phyloP scores from a whole-genome alignment of 1,140 invertebrate species.

The Bemisia tabaci region DNA sequence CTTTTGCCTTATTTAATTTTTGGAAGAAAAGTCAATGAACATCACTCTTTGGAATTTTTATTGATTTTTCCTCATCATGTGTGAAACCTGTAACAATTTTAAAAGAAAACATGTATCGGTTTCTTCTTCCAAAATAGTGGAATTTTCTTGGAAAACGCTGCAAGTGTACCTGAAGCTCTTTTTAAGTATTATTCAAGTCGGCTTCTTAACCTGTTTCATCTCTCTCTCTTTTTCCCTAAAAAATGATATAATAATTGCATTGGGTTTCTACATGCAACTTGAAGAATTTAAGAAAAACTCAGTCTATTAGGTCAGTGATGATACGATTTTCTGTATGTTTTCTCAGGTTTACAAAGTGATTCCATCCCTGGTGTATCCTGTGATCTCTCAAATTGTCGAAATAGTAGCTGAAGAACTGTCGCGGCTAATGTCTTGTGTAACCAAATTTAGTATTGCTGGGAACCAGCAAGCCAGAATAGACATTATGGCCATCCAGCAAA shows the following conservation, averaged over 20 bases:
- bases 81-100: too few species aligned
- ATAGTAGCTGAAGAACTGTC: slow-evolving; percentile 82
- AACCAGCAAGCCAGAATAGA: slow-evolving; percentile 52
- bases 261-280: neutral
- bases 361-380: slow-evolving; percentile 53
- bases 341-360: slow-evolving; percentile 62
- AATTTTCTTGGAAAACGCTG: too few species aligned
- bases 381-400: slow-evolving; percentile 75
- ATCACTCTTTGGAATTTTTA: too few species aligned
- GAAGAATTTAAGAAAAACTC: too few species aligned
- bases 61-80: too few species aligned
- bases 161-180: too few species aligned
- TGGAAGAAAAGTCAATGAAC: too few species aligned
- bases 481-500: slow-evolving; percentile 40
- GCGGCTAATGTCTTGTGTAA: slow-evolving; percentile 66
- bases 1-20: too few species aligned
- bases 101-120: too few species aligned
- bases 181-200: too few species aligned
- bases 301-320: neutral
- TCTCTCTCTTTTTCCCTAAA: neutral
- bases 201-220: neutral
- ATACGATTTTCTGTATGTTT: slow-evolving; percentile 12
- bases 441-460: slow-evolving; percentile 48
- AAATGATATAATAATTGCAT: neutral
- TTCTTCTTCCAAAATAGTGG: too few species aligned